Base-by-base conservation (phyloP, 2,113 vertebrate genomes). In the Tympanuchus pallidicinctus region DNA sequence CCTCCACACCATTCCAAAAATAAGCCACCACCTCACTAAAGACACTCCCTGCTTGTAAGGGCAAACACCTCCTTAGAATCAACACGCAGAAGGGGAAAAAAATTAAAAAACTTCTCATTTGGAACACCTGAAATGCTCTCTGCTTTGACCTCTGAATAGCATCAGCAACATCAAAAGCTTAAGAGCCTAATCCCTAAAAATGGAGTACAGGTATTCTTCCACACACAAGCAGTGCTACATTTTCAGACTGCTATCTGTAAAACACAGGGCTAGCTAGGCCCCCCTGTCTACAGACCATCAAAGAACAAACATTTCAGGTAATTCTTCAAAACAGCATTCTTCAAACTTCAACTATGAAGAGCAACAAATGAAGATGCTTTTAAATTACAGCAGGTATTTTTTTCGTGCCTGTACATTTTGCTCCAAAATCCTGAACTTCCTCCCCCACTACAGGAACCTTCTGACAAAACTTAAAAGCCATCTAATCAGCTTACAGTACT, bases 1-100 rank as follows among this genome's bases (percentile, higher is more conserved):
- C 50, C 34, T 56, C 14, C 30, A 6, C 0, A 1, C 15, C 45
- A 22, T 1, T 7, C 8, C 7, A 40, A 48, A 78, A 70, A 57
- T 16, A 82, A 42, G 8, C 12, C 20, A 12, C 32, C 15, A 1
- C 5, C 52, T 54, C 16, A 11, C 17, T 38, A 75, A 73, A 88
- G 85, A 66, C 5, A 36, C 3, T 2, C 28, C 47, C 50, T 0
- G 1, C 19, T 88, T 77, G 40, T 65, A 78, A 59, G 38, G 36
- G 45, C 16, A 60, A 64, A 61, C 15, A 71, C 8, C 5, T 52
- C 69, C 45, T 63, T n/a, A 25, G 11, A 85, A 67, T 57, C 24
- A 80, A 45, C 4, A 3, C 15, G 24, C 16, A 8, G 1, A 56
- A 1, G 5, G 13, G 8, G 14, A 4, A 66, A 36, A 36, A 34